These are phyloP conservation scores for Natator depressus DNA, from an alignment of 2,113 vertebrate species.

Conservation along the genomic window DNA sequence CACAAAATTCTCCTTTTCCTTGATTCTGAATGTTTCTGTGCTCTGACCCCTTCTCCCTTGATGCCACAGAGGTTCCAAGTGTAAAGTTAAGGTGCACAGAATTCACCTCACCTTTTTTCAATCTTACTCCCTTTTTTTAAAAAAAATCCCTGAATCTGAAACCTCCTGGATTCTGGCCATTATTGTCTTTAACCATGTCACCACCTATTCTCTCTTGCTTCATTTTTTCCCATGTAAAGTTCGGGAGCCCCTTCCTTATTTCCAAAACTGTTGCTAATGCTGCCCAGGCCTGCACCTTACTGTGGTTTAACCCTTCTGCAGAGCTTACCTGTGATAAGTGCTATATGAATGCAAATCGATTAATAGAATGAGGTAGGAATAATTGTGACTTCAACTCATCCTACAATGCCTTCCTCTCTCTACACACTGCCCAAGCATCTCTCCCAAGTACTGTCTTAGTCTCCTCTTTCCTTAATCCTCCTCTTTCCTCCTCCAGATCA, in stretches of 20 bases:
- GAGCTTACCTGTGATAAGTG: not conserved
- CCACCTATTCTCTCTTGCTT: accelerated
- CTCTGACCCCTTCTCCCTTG: not conserved
- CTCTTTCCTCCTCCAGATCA: too few species aligned
- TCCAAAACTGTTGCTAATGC: not conserved
- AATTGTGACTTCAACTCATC: not conserved
- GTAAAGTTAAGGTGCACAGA: accelerated
- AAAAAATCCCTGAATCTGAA: too few species aligned
- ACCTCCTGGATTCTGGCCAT: not conserved
- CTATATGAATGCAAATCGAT: not conserved
- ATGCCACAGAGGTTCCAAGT: not conserved
- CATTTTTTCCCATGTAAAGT: not conserved
- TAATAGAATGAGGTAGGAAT: not conserved
- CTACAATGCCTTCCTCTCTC: not conserved
- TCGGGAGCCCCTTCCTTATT: not conserved
- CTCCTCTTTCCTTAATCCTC: too few species aligned
- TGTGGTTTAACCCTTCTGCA: not conserved
- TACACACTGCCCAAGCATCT: not conserved
- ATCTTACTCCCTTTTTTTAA: not conserved
- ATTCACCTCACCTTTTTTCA: not conserved
- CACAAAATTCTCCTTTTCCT: not conserved
- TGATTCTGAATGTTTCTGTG: not conserved
- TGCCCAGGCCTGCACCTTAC: not conserved
- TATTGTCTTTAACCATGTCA: not conserved
- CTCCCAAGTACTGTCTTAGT: not conserved